Base-by-base conservation (phyloP, 2,888 invertebrate species). In the Pogonocherus hispidulus region DNA sequence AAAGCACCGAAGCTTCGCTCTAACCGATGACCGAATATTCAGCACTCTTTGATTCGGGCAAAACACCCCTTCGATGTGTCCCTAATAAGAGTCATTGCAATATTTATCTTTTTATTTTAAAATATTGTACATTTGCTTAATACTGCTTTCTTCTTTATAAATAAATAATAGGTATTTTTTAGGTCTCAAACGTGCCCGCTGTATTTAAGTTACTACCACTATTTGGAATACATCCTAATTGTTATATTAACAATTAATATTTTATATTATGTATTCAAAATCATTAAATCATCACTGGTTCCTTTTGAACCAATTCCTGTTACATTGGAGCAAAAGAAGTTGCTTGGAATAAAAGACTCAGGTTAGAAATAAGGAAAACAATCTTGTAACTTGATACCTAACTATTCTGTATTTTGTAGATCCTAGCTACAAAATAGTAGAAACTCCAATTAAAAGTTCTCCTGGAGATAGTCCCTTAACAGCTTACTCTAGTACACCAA, bases 261-360 rank as follows among this genome's bases (percentile, higher is more conserved):
- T 0, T 9, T 88, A 1, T 88, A 88, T 72, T 89, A 91, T 77
- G 82, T 89, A 49, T 74, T 86, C 83, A 74, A 90, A 88, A 76
- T 77, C 86, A 1, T 84, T 84, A 75, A 63, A 62, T 57, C 86
- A 86, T 69, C 81, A 84, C 11, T 81, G 87, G 8, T 85, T 71
- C 52, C 72, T 83, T 55, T 71, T 20, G 83, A 85, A 51, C 87
- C 88, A 3, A 84, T 90, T 11, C 72, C 81, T 1, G 84, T 90
- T 1, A 89, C 87, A 11, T 80, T 84, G 6, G 83, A 84, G 49
- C 90, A 91, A 73, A 87, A 87, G 74, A 84, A 84, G 73, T 82
- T 91, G 14, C 80, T 91, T 11, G 88, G 88, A 67, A 85, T 89
- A 56, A 85, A 86, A 41, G 87, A 88, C 66, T 71, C 78, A 67